Conservation (phyloP, 2,113 vertebrate genomes). For the Zosterops borbonicus region DNA sequence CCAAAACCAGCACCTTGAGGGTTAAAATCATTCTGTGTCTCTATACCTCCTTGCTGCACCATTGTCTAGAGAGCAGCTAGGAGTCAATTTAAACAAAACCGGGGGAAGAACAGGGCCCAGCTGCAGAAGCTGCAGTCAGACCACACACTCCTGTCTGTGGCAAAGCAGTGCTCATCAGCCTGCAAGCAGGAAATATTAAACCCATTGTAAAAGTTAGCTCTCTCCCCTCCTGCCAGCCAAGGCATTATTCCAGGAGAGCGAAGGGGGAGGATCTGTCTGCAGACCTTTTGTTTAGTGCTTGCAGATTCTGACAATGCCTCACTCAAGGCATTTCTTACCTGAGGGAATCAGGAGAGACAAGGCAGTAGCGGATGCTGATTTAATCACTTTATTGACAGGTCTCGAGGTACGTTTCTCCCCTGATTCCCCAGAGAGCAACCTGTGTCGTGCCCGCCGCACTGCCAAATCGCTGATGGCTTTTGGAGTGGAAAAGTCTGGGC, state of each 20-base stretch:
- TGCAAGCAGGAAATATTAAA: not conserved
- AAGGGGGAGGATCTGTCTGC: constrained; percentile 18
- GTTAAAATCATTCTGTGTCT: not conserved
- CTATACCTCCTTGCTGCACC: not conserved
- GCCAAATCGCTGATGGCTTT: constrained; percentile 96
- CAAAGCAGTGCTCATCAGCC: not conserved
- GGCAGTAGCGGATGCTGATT: constrained; percentile 93
- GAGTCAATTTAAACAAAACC: not conserved
- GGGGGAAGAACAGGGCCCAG: not conserved
- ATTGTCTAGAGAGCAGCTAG: not conserved
- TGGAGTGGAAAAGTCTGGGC: constrained; percentile 80
- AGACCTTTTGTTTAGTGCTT: constrained; percentile 32
- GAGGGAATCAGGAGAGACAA: constrained; percentile 96
- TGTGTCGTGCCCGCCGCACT: constrained; percentile 89
- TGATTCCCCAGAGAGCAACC: constrained; percentile 91
- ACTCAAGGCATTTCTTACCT: constrained; percentile 75
- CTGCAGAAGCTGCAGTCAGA: constrained; percentile 33
- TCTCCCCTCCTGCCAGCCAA: constrained; percentile 18
- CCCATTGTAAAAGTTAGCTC: not conserved
- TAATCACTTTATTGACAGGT: constrained; percentile 97
- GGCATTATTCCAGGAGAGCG: not conserved
- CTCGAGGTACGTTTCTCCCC: constrained; percentile 85
- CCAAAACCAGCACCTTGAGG: not conserved
- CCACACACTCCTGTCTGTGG: not conserved
- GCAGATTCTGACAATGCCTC: constrained; percentile 46